Base-by-base conservation (phyloP, 2,888 invertebrate species). In the Vanessa cardui region DNA sequence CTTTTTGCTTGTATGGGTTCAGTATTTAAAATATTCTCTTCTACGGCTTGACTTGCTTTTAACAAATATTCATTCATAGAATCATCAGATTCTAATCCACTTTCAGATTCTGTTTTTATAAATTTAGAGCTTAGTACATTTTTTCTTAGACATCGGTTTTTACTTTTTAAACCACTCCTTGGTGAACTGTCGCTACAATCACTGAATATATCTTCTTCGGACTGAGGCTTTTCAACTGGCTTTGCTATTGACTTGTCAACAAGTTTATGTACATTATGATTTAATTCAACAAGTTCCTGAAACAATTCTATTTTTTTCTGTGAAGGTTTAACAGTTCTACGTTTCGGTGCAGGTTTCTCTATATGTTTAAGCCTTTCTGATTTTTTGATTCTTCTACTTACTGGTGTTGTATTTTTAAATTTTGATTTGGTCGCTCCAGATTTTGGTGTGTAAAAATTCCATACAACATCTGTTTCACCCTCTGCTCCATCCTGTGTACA, bases 361-460 rank as follows among this genome's bases (percentile, higher is more conserved):
- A 84, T 79, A 39, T 85, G 59, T 79, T 85, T 88, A 0, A 84
- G 78, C 69, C 82, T 83, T 7, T 81, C 59, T 15, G 78, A 69
- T 76, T 85, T 85, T 80, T 83, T 90, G 5, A 82, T 70, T 79
- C 84, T 87, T 45, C 86, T 82, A 70, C 89, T 90, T 0, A 91
- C 79, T 12, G 92, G 92, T 33, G 92, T 92, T 2, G 88, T 83
- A 64, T 87, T 89, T 81, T 87, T 89, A 1, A 77, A 69, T 0
- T 81, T 78, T 52, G 84, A 80, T 62, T 77, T 80, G 44, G 78
- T 74, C 45, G 86, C 77, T 18, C 84, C 86, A 12, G 92, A 83
- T 75, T 89, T 90, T n/a, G 93, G 92, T 74, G 93, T 91, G 76
- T 93, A 92, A 70, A 88, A 92, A 74, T 93, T 93, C 93, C 93